phyloP scores from a whole-genome alignment of 1,140 invertebrate genomes.

The Drosophila melanica region DNA sequence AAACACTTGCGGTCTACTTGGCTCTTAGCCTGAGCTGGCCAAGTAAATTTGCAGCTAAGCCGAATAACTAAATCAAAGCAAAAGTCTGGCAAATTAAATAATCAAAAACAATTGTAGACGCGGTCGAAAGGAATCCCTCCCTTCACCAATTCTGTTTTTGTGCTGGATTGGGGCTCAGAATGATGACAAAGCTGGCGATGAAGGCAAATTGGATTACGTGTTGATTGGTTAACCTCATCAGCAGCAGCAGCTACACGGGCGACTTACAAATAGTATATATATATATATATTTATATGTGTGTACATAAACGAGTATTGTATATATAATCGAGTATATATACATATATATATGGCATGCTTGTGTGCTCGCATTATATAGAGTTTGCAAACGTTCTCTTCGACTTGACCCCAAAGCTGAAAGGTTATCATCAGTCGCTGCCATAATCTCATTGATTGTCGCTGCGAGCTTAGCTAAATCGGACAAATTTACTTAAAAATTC shows the following conservation, averaged over 20 bases:
- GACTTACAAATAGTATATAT: no score
- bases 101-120: conserved; percentile 72
- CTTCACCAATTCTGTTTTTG: not conserved
- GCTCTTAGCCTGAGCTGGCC: conserved; percentile 42
- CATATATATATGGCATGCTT: not conserved
- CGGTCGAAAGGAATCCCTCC: conserved; percentile 14
- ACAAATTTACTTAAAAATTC: not conserved
- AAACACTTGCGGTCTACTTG: conserved; percentile 64
- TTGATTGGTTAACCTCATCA: conserved; percentile 57
- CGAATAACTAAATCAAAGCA: conserved; percentile 76
- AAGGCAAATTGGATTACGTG: conserved; percentile 72
- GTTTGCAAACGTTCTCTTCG: not conserved
- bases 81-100: conserved; percentile 78
- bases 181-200: conserved; percentile 29
- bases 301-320: not conserved
- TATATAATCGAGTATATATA: no score
- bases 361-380: not conserved
- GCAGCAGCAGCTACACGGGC: no score
- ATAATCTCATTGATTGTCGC: conserved; percentile 31
- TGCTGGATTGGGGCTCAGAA: not conserved
- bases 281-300: not conserved
- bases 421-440: conserved; percentile 35
- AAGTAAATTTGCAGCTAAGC: conserved; percentile 47
- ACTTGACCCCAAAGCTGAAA: conserved; percentile 30
- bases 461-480: conserved; percentile 12